Evolutionary conservation across 2,113 vertebrate species (phyloP).

Genomic region (Cyanoramphus novaezelandiae): DNA sequence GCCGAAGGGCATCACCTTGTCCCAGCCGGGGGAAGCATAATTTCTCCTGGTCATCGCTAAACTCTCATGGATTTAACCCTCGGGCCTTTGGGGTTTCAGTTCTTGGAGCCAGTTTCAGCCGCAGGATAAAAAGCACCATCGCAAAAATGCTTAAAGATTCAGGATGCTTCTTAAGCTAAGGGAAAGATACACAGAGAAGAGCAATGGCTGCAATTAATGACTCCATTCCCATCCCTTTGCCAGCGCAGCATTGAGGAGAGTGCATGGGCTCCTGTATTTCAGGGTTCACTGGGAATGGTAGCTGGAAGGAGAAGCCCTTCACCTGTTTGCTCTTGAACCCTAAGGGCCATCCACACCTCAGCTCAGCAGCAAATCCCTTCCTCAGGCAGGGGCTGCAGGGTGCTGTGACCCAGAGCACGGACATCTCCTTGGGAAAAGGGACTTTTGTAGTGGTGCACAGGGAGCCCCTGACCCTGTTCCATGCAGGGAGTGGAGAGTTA

Average conservation of each 20-base stretch:
- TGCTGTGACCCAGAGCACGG: background rate
- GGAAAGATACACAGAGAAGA: background rate
- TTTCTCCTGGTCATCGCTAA: background rate
- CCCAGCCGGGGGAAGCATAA: fast-evolving
- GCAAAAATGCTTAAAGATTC: background rate
- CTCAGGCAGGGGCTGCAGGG: fast-evolving
- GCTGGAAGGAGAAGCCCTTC: background rate
- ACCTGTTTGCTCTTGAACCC: background rate
- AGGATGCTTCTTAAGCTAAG: background rate
- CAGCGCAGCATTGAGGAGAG: fast-evolving
- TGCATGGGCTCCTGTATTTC: fast-evolving
- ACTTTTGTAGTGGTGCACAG: background rate
- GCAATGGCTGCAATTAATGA: background rate
- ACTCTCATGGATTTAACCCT: background rate
- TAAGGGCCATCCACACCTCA: fast-evolving
- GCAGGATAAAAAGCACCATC: background rate
- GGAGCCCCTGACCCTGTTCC: background rate
- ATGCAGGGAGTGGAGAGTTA: fast-evolving
- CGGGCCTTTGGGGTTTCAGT: background rate
- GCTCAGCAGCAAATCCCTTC: background rate
- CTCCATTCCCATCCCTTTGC: no score
- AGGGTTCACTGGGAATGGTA: background rate
- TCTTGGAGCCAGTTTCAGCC: background rate
- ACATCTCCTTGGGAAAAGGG: background rate
- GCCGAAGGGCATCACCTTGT: no score